Conservation (phyloP, 2,113 vertebrate species). For the Pteropus alecto region DNA sequence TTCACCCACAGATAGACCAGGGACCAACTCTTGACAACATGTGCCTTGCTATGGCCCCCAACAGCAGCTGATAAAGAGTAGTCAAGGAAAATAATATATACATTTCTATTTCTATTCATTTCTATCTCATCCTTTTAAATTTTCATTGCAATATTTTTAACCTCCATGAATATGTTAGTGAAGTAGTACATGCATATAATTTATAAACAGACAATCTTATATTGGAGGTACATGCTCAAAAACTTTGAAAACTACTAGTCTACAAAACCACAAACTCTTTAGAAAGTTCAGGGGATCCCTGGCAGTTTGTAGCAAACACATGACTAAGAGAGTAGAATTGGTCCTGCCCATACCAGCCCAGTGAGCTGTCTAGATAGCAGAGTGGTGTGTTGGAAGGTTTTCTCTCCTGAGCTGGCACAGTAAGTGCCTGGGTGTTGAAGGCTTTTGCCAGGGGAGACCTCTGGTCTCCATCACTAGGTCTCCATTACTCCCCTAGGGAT, state of each 20-base stretch:
- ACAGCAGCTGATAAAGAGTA: not conserved
- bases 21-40: not conserved
- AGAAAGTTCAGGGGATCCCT: not conserved
- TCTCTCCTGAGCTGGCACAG: not conserved
- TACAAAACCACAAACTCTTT: not conserved
- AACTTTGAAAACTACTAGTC: not conserved
- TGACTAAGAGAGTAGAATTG: not conserved
- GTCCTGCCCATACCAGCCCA: not conserved
- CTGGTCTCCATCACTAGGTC: accelerated
- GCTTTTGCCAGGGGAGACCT: not conserved
- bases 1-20: not conserved
- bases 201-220: not conserved
- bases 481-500: not conserved
- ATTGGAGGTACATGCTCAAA: not conserved
- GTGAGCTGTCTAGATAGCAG: not conserved
- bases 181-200: not conserved
- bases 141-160: not conserved
- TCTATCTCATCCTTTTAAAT: not conserved
- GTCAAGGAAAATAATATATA: not conserved
- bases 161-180: not conserved
- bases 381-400: not conserved
- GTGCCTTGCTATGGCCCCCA: not conserved
- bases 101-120: slow-evolving; percentile 22
- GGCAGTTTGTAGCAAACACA: not conserved
- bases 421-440: not conserved